Percentiles rank a stretch among this genome's conserved stretches.
Evolutionary conservation across 37 sponge, comb jelly and placozoan species (phyloP).

Genomic region (Tethya wilhelma): DNA sequence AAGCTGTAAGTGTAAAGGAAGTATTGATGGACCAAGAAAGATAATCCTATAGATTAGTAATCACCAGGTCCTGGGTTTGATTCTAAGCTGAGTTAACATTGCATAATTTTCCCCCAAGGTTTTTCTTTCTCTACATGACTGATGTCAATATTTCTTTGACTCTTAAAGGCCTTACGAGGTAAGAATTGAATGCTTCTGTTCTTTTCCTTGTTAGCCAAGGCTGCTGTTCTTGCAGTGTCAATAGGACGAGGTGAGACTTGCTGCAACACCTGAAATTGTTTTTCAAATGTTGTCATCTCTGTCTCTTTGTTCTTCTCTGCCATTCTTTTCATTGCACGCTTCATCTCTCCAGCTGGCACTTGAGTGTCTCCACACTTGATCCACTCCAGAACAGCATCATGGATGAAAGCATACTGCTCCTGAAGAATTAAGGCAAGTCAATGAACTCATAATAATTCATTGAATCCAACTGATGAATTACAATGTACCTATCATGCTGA

Average conservation of each 20-base stretch:
- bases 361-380: constrained; percentile 58
- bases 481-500: not conserved
- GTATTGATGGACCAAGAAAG: too few species aligned
- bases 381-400: constrained; percentile 66
- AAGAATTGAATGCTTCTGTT: constrained; percentile 45
- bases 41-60: too few species aligned
- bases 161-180: constrained; percentile 21
- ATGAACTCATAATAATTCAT: not conserved
- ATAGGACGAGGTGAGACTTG: constrained; percentile 38
- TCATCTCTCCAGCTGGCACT: constrained; percentile 19
- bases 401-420: constrained; percentile 68
- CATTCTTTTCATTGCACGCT: constrained; percentile 9
- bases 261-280: constrained; percentile 45
- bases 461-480: not conserved
- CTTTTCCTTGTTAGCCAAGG: constrained; percentile 11
- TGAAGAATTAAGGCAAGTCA: not conserved
- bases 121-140: too few species aligned
- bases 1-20: too few species aligned
- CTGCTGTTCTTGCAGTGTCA: constrained; percentile 1
- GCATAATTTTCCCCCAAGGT: too few species aligned
- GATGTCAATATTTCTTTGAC: not conserved
- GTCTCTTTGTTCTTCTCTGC: not conserved
- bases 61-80: too few species aligned
- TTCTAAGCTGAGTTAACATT: too few species aligned
- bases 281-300: constrained; percentile 32